Evolutionary conservation across 2,888 invertebrate species (phyloP), one percentile per base, ranked within the genome.

Genomic region (Eristalinus aeneus): DNA sequence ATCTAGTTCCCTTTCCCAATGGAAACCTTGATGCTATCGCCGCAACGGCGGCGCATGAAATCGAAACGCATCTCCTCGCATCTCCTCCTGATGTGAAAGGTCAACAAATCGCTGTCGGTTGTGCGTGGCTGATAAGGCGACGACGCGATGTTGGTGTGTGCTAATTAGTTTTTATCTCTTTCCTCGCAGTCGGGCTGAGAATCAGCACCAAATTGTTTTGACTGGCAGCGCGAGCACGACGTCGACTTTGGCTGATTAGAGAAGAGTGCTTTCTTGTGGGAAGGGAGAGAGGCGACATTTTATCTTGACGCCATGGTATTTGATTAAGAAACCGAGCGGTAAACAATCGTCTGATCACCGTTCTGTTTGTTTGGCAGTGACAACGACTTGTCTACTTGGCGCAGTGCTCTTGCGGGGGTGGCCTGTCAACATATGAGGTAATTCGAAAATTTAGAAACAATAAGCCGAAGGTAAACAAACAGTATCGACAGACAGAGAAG

Each of bases 21-120:
- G 36, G 39, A 71, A 36, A 56, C 71, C 56, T 71, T 64, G 69
- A 72, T 60, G 71, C 32, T 31, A 69, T 77, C 63, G 27, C 27
- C 54, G 27, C 34, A 9, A 3, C n/a, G 23, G 11, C 22, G 54
- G 22, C 56, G 23, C 11, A 23, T 3, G 12, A 12, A 23, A 56
- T 23, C 11, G 23, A 56, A 23, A 23, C 56, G 23, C 23, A 1
- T 22, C 56, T 23, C 56, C 11, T n/a, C n/a, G n/a, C n/a, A n/a
- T n/a, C n/a, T n/a, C n/a, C 22, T 23, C 16, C 16, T 56, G 22
- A 56, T 56, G 56, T 56, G 56, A 56, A 56, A 22, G 56, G 22
- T 56, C 56, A 56, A 56, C 56, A 56, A 56, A 56, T 22, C 56
- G 23, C 56, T 27, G 39, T 39, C 39, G 2, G 27, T 5, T 27